Evolutionary conservation across 2,113 vertebrate genomes (phyloP).

Genomic region (Lycocorax pyrrhopterus): DNA sequence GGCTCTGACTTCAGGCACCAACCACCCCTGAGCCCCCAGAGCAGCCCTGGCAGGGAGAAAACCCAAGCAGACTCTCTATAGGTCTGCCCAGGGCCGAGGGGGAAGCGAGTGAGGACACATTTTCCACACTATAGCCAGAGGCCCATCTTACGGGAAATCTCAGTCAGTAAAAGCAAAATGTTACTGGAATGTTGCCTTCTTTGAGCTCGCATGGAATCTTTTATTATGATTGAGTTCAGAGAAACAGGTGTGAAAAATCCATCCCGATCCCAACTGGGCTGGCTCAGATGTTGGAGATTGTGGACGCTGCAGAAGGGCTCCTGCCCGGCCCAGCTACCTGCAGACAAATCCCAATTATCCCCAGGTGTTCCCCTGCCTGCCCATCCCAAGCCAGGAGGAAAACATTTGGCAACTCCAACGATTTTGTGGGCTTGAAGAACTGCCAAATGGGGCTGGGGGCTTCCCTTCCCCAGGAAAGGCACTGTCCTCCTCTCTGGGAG

Average conservation of each 20-base stretch:
- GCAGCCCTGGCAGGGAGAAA: background rate
- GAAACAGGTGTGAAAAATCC: slow-evolving; percentile 59
- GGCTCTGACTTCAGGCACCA: background rate
- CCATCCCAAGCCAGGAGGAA: background rate
- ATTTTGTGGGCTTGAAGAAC: background rate
- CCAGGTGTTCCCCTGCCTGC: background rate
- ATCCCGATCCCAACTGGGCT: background rate
- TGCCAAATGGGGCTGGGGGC: background rate
- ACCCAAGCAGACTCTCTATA: background rate
- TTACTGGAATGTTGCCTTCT: slow-evolving; percentile 44
- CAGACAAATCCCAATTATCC: background rate
- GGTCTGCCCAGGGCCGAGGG: background rate
- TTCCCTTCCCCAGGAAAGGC: background rate
- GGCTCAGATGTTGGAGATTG: background rate
- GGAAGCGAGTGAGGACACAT: slow-evolving; percentile 40
- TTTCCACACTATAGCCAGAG: slow-evolving; percentile 47
- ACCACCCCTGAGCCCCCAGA: background rate
- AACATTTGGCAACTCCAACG: background rate
- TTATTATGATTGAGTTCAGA: slow-evolving; percentile 39
- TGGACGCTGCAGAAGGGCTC: background rate
- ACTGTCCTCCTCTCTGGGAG: background rate
- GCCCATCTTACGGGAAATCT: slow-evolving; percentile 44
- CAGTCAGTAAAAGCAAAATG: background rate
- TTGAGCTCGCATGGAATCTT: background rate
- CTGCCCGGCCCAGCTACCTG: slow-evolving; percentile 13